Conservation (phyloP, 2,113 vertebrate species). For the Ammodytes dubius region DNA sequence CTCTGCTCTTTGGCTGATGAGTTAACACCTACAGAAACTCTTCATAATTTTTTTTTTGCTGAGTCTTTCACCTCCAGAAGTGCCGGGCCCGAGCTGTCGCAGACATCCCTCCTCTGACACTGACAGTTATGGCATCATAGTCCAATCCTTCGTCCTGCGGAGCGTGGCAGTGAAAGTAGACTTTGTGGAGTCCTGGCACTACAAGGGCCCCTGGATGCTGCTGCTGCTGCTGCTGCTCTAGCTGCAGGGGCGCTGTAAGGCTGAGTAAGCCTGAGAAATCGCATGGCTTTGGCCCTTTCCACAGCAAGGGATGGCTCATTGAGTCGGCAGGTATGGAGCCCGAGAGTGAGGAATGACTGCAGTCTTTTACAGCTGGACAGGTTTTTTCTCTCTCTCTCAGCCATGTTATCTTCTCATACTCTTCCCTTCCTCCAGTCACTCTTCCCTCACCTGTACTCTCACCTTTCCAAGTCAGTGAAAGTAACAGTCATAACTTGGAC, state of each 20-base stretch:
- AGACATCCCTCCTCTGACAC: conserved; percentile 59
- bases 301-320: conserved; percentile 74
- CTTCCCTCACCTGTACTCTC: conserved; percentile 41
- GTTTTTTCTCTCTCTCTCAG: conserved; percentile 48
- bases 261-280: conserved; percentile 78
- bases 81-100: neutral
- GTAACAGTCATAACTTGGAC: neutral
- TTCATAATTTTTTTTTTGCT: conserved; percentile 21
- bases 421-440: conserved; percentile 16
- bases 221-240: conserved; percentile 31
- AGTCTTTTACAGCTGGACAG: conserved; percentile 67
- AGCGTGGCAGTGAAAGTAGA: conserved; percentile 65
- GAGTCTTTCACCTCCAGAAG: conserved; percentile 40
- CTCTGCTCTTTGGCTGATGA: conserved; percentile 17
- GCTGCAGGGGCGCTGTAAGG: conserved; percentile 61
- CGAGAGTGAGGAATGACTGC: conserved; percentile 78
- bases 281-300: conserved; percentile 66
- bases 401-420: conserved; percentile 42
- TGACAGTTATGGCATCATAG: conserved; percentile 64
- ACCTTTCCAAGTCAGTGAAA: conserved; percentile 22
- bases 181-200: conserved; percentile 59
- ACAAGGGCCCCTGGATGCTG: conserved; percentile 48
- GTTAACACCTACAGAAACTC: conserved; percentile 15
- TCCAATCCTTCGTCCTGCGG: conserved; percentile 66
- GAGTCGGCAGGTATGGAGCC: conserved; percentile 75